A percentile compares a stretch with the other conserved stretches of the same genome.
Evolutionary conservation across 2,797 vertebrate species (phyloP).

Genomic region (Clarias fuscus): DNA sequence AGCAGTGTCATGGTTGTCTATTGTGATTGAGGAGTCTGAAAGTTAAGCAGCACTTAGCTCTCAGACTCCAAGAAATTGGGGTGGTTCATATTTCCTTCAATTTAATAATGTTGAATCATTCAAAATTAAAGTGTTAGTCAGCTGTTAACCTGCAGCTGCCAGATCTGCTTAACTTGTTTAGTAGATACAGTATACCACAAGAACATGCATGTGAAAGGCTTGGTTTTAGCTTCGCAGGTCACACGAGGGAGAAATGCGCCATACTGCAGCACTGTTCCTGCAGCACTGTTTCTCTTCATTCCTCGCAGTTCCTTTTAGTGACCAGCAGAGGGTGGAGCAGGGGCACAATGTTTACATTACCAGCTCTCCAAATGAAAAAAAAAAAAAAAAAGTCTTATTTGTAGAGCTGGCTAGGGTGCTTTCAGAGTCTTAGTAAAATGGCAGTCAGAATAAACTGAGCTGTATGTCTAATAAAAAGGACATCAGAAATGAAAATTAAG

Average conservation of each 20-base stretch:
- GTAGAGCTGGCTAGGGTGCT: slow-evolving; percentile 56
- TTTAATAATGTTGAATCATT: not conserved
- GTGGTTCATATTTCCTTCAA: not conserved
- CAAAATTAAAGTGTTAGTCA: not conserved
- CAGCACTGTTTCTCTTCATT: not conserved
- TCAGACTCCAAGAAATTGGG: too few relatives aligned
- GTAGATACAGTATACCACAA: too few relatives aligned
- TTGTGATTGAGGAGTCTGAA: not conserved
- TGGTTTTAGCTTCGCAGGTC: slow-evolving; percentile 19
- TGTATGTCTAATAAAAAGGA: slow-evolving; percentile 20
- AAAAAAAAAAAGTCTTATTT: slow-evolving; percentile 37
- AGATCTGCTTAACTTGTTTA: not conserved
- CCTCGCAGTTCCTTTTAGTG: not conserved
- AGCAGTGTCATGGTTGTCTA: not conserved
- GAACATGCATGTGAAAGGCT: not conserved
- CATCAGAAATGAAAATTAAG: too few relatives aligned
- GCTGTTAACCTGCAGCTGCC: not conserved
- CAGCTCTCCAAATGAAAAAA: too few relatives aligned
- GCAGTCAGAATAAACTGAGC: slow-evolving; percentile 55
- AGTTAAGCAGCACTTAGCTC: not conserved
- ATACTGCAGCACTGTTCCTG: slow-evolving; percentile 27
- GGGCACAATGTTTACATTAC: slow-evolving; percentile 18
- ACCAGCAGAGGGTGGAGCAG: slow-evolving; percentile 51
- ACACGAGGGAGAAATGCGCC: slow-evolving; percentile 38
- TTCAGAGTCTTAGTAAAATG: slow-evolving; percentile 65